phyloP scores from a whole-genome alignment of 2,113 vertebrate genomes.

The Ploceus nigricollis region DNA sequence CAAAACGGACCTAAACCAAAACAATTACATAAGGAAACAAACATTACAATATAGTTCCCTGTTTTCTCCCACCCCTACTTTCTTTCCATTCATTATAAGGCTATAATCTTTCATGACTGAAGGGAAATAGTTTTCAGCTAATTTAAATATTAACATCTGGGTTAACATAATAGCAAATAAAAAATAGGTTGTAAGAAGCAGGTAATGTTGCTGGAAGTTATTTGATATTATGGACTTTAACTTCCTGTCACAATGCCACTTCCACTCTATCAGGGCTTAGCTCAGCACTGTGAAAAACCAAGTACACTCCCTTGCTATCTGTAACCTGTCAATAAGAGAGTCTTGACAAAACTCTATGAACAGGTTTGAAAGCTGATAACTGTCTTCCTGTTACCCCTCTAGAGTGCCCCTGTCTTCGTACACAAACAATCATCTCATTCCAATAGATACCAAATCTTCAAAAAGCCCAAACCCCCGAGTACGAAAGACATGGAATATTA shows the following conservation, averaged over 20 bases:
- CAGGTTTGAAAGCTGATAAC: neutral
- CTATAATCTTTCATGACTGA: neutral
- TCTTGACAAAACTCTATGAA: neutral
- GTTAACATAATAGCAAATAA: neutral
- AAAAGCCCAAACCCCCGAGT: neutral
- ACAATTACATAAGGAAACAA: neutral
- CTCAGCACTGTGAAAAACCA: neutral
- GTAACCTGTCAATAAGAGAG: neutral
- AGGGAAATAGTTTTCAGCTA: neutral
- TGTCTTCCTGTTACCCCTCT: neutral
- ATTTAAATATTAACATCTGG: neutral
- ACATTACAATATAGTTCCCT: neutral
- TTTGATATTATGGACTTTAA: neutral
- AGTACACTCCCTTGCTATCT: neutral
- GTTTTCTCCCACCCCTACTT: neutral
- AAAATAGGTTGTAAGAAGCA: neutral
- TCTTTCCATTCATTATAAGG: neutral
- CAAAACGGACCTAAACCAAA: slow-evolving; percentile 85
- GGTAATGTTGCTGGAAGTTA: neutral
- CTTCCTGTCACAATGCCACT: neutral
- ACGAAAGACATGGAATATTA: neutral
- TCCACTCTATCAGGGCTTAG: neutral
- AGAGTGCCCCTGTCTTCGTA: neutral
- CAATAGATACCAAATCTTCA: neutral
- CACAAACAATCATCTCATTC: neutral